Evolutionary conservation across 2,888 invertebrate species (phyloP), one percentile per base, ranked within the genome.

Genomic region (Gandaritis pyraliata): DNA sequence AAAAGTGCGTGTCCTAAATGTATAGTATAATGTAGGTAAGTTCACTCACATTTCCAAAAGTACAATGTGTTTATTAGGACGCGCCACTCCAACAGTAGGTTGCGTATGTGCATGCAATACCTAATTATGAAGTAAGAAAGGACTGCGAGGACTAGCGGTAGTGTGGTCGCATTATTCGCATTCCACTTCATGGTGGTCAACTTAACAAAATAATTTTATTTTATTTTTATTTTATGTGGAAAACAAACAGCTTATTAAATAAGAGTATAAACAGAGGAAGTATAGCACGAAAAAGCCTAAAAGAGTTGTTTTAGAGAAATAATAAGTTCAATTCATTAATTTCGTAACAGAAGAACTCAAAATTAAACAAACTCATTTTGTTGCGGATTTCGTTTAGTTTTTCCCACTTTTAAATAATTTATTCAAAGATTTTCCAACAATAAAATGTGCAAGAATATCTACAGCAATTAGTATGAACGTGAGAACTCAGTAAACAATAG

Each of bases 91-190:
- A 52, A 45, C n/a, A 61, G 67, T 62, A 54, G 63, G 63, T 59
- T 64, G 61, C 56, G 65, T 56, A 51, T 64, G 68, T 48, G 66
- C 46, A 58, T 54, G 68, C 68, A 66, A 70, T 69, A 64, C 46
- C 38, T 62, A 64, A 63, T 61, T 58, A 64, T 70, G 63, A 70
- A 60, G 63, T 57, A 60, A 66, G 66, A 56, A 63, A 63, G 68
- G 68, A 68, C 36, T 43, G 16, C 10, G 58, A 67, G 68, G 69
- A 63, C 16, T 73, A 73, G 70, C 72, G 72, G 72, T 72, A 69
- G 57, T 55, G 50, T 57, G 70, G 51, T 46, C 54, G 46, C 54
- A 43, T 52, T 43, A 52, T n/a, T 65, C 67, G 68, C 72, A 71
- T 72, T 71, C 72, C 69, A 18, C 30, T 15, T n/a, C 10, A 23